Base-by-base conservation (phyloP, 2,888 invertebrate genomes). In the Shargacucullia verbasci region DNA sequence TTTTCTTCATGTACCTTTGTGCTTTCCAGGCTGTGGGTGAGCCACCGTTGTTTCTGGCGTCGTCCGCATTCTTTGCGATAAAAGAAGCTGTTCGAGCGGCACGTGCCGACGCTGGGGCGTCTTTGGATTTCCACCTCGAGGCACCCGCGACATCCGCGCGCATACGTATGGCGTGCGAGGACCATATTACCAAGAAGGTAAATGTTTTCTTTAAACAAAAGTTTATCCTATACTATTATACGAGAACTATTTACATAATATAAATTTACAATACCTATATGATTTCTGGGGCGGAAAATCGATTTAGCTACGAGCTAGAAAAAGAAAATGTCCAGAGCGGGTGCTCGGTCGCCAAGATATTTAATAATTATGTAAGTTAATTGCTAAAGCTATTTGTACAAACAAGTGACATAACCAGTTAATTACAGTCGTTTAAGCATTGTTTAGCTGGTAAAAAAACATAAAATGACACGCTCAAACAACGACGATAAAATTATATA, bases 21-120 rank as follows among this genome's bases (percentile, higher is more conserved):
- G 47, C 59, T 58, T 91, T 93, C 76, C 78, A 98, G 98, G 99
- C 98, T 61, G 97, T 99, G 34, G 99, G 99, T 0, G 99, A 99
- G 86, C 99, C 99, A 0, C 99, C 99, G 0, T 88, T 99, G 5
- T 98, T 99, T 84, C 94, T 99, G 66, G 98, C 98, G 0, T 95
- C 96, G n/a, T 96, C 98, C 0, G 96, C 96, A 0, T 97, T 97
- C 87, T 99, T 98, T 83, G 99, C 99, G 0, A 98, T 99, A 63
- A 97, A 97, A 83, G 96, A 97, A 79, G 99, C 99, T 0, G 96
- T 99, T 50, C 94, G 95, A 71, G 96, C 97, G 0, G 98, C 98
- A 0, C 94, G 99, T 15, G 84, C 86, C 12, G 97, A 98, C 59
- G 95, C 95, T 29, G 97, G 96, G 0, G 90, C 95, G 4, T 81